Conservation (phyloP, 2,797 vertebrate genomes). For the Rhinella marina region DNA sequence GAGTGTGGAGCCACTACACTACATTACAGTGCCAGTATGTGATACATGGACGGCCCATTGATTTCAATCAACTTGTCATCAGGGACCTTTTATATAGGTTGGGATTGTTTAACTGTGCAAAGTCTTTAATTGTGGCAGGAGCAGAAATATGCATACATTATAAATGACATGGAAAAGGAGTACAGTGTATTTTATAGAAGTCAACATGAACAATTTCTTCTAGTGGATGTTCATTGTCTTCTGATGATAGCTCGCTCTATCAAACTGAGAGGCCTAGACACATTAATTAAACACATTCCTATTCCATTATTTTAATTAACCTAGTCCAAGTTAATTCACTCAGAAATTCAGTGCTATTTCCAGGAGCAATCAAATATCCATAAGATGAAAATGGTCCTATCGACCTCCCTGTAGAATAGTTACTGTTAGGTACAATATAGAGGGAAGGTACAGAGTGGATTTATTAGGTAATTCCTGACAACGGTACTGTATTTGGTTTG, state of each 20-base stretch:
- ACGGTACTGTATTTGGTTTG: too few relatives aligned
- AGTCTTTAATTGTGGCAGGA: not conserved
- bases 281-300: not conserved
- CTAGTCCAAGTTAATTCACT: not conserved
- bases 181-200: not conserved
- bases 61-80: not conserved
- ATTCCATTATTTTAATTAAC: not conserved
- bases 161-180: not conserved
- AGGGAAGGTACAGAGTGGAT: too few relatives aligned
- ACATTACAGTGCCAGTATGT: not conserved
- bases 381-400: not conserved
- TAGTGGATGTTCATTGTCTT: not conserved
- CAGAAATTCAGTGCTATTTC: not conserved
- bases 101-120: not conserved
- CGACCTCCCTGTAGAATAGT: not conserved
- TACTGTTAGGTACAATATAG: not conserved
- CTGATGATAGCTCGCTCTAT: not conserved
- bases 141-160: not conserved
- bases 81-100: not conserved
- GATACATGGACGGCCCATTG: not conserved
- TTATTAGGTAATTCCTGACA: too few relatives aligned
- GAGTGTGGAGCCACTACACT: not conserved
- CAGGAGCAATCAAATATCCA: not conserved
- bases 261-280: not conserved
- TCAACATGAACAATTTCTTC: not conserved